Percentiles rank a stretch among this genome's conserved stretches.
Conservation (phyloP, 2,888 invertebrate species). For the Trilocha varians region DNA sequence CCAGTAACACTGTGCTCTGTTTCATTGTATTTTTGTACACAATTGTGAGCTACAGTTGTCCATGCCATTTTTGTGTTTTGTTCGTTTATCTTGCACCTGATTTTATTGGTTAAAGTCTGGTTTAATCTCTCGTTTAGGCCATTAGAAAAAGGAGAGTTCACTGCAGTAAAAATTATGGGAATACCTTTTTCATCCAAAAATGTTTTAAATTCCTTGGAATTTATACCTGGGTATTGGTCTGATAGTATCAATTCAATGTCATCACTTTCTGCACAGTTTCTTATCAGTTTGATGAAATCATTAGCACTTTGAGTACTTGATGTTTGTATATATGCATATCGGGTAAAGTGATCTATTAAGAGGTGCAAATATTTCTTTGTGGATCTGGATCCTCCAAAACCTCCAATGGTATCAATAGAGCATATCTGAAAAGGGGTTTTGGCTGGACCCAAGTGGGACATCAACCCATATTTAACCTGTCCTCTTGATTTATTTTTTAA, state of each 20-base stretch:
- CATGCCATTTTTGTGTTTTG: slow-evolving; percentile 7
- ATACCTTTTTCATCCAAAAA: slow-evolving; percentile 14
- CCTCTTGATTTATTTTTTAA: slow-evolving; percentile 14
- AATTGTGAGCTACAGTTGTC: slow-evolving; percentile 9
- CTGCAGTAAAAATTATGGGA: slow-evolving; percentile 26
- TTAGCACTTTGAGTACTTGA: slow-evolving; percentile 16
- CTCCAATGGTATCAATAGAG: slow-evolving; percentile 18
- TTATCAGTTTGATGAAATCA: slow-evolving; percentile 16
- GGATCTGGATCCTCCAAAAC: slow-evolving; percentile 17
- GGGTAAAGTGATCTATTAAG: slow-evolving; percentile 13
- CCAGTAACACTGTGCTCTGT: no score
- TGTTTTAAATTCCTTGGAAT: slow-evolving; percentile 17
- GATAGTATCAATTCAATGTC: slow-evolving; percentile 13
- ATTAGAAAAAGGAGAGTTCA: slow-evolving; percentile 21
- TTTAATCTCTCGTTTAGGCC: slow-evolving; percentile 10
- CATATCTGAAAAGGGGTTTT: slow-evolving; percentile 15
- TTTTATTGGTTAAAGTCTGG: slow-evolving; percentile 20
- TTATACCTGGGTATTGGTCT: slow-evolving; percentile 25
- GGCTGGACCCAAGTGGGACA: slow-evolving; percentile 20
- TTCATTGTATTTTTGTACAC: no score
- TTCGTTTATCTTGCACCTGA: slow-evolving; percentile 19
- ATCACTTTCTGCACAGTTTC: slow-evolving; percentile 6
- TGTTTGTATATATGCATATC: slow-evolving; percentile 16
- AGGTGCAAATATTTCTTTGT: slow-evolving; percentile 20
- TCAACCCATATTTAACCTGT: slow-evolving; percentile 13